A percentile compares a stretch with the other conserved stretches of the same genome.
phyloP scores from a whole-genome alignment of 92 coral and sea anemone species.

The Epizoanthus ramosus region DNA sequence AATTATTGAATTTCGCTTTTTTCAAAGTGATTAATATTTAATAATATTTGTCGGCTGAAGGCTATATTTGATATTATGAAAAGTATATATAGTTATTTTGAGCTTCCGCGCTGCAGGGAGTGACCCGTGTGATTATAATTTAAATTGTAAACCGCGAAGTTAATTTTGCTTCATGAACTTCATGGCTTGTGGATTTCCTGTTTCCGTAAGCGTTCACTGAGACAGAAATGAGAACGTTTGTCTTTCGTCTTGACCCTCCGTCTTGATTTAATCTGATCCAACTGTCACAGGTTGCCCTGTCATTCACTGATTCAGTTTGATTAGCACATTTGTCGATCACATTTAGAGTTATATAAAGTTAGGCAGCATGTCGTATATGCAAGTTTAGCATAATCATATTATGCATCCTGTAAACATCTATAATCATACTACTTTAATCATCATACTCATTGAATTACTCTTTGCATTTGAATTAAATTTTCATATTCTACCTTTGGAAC shows the following conservation, averaged over 20 bases:
- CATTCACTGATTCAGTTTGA: not conserved
- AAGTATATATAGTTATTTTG: not conserved
- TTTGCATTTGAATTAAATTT: not conserved
- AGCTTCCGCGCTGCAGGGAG: conserved; percentile 1
- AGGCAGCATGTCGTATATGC: not conserved
- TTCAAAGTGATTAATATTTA: conserved; percentile 9
- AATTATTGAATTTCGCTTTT: not conserved
- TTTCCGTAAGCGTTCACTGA: not conserved
- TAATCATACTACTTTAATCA: not conserved
- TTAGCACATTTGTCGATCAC: not conserved
- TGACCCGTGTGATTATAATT: not conserved
- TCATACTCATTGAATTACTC: not conserved
- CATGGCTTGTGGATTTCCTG: not conserved
- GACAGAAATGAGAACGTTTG: not conserved
- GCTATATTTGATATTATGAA: not conserved
- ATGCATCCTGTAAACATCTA: not conserved
- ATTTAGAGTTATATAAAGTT: not conserved
- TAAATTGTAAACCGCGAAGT: not conserved
- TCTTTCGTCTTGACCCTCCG: not conserved
- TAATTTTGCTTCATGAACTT: not conserved
- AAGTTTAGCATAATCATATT: not conserved
- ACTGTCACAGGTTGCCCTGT: not conserved
- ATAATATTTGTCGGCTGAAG: not conserved
- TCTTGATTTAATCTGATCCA: not conserved
- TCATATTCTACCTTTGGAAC: not conserved